These are phyloP conservation scores for Aphaenogaster rudis DNA, from an alignment of 1,140 invertebrate genomes.

Conservation along the genomic window DNA sequence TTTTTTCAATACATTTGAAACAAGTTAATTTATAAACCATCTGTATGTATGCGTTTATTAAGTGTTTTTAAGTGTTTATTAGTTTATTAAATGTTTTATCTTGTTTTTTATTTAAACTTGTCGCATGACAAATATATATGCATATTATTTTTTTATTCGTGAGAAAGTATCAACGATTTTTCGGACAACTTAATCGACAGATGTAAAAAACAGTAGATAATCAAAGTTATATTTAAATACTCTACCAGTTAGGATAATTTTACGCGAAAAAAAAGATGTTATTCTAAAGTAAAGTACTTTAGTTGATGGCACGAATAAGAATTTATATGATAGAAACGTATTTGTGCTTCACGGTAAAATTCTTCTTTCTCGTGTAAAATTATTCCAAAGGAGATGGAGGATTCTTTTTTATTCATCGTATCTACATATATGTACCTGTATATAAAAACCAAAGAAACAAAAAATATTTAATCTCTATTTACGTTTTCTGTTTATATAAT, in stretches of 20 bases:
- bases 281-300: background rate
- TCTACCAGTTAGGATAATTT: background rate
- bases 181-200: background rate
- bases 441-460: background rate
- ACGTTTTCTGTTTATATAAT: background rate
- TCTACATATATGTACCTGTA: background rate
- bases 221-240: background rate
- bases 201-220: background rate
- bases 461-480: background rate
- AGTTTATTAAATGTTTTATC: constrained; percentile 1
- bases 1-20: background rate
- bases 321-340: background rate
- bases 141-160: background rate
- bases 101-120: background rate
- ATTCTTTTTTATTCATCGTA: background rate
- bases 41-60: background rate
- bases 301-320: background rate
- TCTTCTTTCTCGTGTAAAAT: background rate
- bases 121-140: background rate
- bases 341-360: background rate
- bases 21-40: background rate
- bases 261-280: background rate
- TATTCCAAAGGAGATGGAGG: background rate
- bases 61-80: background rate
- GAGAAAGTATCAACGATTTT: background rate